Evolutionary conservation across 1,140 invertebrate genomes (phyloP), one percentile per base, ranked within the genome.

Genomic region (Plectus sambesii): DNA sequence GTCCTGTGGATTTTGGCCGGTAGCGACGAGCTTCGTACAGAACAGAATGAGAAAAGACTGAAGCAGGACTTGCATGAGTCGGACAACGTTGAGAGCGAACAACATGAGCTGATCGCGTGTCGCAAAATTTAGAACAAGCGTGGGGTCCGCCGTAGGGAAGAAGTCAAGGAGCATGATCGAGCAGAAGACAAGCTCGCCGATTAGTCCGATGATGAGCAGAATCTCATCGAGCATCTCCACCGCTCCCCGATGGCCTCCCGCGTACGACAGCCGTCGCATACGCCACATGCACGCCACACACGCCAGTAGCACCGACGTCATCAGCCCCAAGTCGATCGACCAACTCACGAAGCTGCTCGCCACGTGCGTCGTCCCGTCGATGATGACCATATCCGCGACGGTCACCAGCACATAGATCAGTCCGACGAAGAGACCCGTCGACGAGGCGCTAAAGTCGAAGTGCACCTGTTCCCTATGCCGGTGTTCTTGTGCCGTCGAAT

Each of bases 171-270:
- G 12, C 44, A 49, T 50, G 12, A 53, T 33, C 5, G 27, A 26
- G 22, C 56, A 63, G 26, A 58, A 61, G 25, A 66, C 41, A n/a
- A 67, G 37, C 45, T 67, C 64, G 2, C 64, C 64, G 30, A 69
- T 52, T 12, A 67, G 36, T 2, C 64, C 64, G 38, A 67, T 67
- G 19, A 66, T 48, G 3, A 67, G 51, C 25, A 67, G 42, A 47
- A 67, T 67, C 29, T 69, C 66, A 30, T 67, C 64, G 17, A 67
- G 46, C 22, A 69, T 63, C 44, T 67, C n/a, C n/a, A 52, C 52
- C n/a, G 56, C 55, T 8, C 46, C n/a, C n/a, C n/a, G 49, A 38
- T 56, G 58, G 5, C n/a, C 9, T 3, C n/a, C 47, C 12, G 17
- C 20, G 42, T 42, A 38, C 15, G 20, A 19, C 5, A 47, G 9